phyloP scores from a whole-genome alignment of 2,888 invertebrate species.

The Drosophila quinaria region DNA sequence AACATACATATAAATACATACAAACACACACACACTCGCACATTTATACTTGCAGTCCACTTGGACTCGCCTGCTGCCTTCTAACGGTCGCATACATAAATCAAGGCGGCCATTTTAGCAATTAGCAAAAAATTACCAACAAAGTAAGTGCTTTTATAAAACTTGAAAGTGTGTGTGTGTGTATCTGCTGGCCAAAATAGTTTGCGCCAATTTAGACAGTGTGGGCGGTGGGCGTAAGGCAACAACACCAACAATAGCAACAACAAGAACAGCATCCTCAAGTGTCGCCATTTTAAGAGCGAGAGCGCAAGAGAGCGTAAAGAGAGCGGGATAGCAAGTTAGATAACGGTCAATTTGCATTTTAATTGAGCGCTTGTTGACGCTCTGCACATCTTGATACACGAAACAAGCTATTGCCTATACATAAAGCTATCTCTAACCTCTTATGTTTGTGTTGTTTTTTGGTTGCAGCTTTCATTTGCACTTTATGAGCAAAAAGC shows the following conservation, averaged over 20 bases:
- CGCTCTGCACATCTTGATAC: constrained; percentile 38
- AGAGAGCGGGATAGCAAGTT: constrained; percentile 9
- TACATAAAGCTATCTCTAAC: constrained; percentile 24
- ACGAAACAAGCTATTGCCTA: constrained; percentile 22
- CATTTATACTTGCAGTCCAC: constrained; percentile 1
- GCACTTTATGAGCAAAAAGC: constrained; percentile 43
- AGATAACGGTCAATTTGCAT: constrained; percentile 73
- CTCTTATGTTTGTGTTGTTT: not conserved
- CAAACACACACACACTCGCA: constrained; percentile 14
- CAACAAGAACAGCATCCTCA: constrained; percentile 37
- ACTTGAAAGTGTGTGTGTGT: constrained; percentile 16
- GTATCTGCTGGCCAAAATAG: constrained; percentile 52
- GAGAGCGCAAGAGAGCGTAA: constrained; percentile 24
- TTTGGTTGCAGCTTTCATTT: constrained; percentile 30
- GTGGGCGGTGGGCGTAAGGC: constrained; percentile 33
- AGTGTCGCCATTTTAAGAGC: constrained; percentile 52
- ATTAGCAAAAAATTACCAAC: constrained; percentile 68
- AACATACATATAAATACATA: constrained; percentile 24
- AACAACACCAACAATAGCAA: not conserved
- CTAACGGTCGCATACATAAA: constrained; percentile 77
- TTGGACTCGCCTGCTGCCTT: constrained; percentile 31
- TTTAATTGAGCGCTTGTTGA: constrained; percentile 69
- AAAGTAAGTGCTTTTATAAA: constrained; percentile 42
- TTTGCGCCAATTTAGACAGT: constrained; percentile 54
- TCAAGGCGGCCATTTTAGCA: constrained; percentile 77